Evolutionary conservation across 2,797 vertebrate species (phyloP).

Genomic region (Phataginus tetradactyla): DNA sequence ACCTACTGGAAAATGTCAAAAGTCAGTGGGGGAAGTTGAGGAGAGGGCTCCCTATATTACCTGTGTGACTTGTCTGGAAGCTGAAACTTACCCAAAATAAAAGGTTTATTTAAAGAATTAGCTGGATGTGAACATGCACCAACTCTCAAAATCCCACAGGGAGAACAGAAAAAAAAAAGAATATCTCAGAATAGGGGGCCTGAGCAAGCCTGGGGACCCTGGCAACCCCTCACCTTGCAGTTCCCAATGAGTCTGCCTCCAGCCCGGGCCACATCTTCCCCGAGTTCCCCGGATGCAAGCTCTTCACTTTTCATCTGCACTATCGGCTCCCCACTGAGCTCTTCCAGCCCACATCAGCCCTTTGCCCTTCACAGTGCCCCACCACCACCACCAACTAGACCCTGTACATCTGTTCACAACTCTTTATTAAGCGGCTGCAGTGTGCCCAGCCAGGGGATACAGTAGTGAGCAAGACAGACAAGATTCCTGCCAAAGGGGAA

Average conservation of each 20-base stretch:
- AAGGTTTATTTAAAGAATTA: not conserved
- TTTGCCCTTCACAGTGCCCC: no score
- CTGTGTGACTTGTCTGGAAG: not conserved
- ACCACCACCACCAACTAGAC: not conserved
- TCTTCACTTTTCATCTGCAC: not conserved
- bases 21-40: fast-evolving
- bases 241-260: not conserved
- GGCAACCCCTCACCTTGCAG: fast-evolving
- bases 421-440: not conserved
- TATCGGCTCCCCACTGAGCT: not conserved
- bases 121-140: not conserved
- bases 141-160: not conserved
- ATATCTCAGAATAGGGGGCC: not conserved
- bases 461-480: not conserved
- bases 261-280: not conserved
- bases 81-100: not conserved
- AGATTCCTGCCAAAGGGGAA: not conserved
- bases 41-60: not conserved
- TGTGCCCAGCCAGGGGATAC: not conserved
- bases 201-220: not conserved
- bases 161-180: not conserved
- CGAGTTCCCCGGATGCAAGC: not conserved
- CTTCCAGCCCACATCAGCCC: not conserved
- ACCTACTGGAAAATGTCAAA: not conserved
- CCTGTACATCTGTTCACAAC: not conserved